phyloP scores from a whole-genome alignment of 37 sponge, comb jelly and placozoan species.

The Cliona cf. orientalis region DNA sequence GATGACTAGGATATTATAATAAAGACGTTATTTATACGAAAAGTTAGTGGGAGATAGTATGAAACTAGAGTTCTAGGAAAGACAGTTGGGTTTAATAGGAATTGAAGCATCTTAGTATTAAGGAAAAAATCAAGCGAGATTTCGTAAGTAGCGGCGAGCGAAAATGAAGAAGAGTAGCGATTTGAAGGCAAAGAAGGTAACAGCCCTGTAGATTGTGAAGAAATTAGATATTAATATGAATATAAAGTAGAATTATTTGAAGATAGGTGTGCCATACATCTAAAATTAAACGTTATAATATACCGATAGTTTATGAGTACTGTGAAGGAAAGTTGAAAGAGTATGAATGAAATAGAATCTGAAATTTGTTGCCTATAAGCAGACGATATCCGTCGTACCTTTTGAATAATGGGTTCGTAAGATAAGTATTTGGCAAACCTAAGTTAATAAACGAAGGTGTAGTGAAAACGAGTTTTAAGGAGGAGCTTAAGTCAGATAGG shows the following conservation, averaged over 20 bases:
- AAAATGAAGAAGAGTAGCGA: constrained; percentile 42
- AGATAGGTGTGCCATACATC: constrained; percentile 82
- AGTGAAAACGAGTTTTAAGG: constrained; percentile 79
- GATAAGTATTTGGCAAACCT: constrained; percentile 79
- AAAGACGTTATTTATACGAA: constrained; percentile 14
- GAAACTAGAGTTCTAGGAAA: not conserved
- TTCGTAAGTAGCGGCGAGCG: constrained; percentile 83
- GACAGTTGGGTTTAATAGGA: constrained; percentile 32
- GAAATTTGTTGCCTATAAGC: constrained; percentile 72
- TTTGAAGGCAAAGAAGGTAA: constrained; percentile 70
- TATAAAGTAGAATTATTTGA: constrained; percentile 73
- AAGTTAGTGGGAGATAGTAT: not conserved
- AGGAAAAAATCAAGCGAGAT: constrained; percentile 80
- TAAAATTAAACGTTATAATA: constrained; percentile 55
- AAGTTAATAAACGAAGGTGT: constrained; percentile 73
- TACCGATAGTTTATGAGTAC: constrained; percentile 83
- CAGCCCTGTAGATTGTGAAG: constrained; percentile 53
- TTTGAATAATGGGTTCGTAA: constrained; percentile 88
- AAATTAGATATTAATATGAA: not conserved
- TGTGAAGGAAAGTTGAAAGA: constrained; percentile 90
- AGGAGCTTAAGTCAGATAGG: constrained; percentile 66
- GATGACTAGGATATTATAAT: constrained; percentile 66
- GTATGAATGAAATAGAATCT: constrained; percentile 79
- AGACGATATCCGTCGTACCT: constrained; percentile 81
- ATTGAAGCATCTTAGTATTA: constrained; percentile 87